Base-by-base conservation (phyloP, 2,797 vertebrate species). In the Triplophysa yarkandensis region DNA sequence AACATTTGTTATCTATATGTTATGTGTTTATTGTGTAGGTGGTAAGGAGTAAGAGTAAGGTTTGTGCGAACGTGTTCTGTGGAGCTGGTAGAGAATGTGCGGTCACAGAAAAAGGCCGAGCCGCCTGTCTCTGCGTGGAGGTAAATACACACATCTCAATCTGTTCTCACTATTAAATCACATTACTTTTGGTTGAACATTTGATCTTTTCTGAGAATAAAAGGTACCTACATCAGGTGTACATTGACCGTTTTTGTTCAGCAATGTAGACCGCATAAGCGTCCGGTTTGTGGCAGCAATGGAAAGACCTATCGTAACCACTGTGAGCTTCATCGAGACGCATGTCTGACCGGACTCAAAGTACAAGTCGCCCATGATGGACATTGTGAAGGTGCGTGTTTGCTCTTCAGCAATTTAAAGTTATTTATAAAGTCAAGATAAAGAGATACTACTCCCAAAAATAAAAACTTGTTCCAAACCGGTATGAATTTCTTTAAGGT, bases 291-390 rank as follows among this genome's bases (percentile, higher is more conserved):
- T 0, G 96, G 95, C 74, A 97, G 93, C 82, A 96, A 97, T 0
- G 82, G 90, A n/a, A 94, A 93, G 85, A 94, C 94, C 0, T 98
- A 97, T 89, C 92, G 93, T 78, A 98, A 95, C 82, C 95, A 97
- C 87, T 98, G 96, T 68, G 96, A 98, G 85, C 88, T 98, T 78
- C 96, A 98, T 84, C 91, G 95, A 44, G 94, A 98, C 0, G 94
- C 96, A 84, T 98, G 96, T 81, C 89, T 94, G 78, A 95, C 95
- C 0, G 93, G 94, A 65, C 93, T 92, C 84, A 96, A 95, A 87
- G 93, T 97, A 71, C 95, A 95, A 30, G 87, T 94, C 71, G 88
- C 92, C 68, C 93, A 95, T 0, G 88, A 93, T 27, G 95, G 92
- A 58, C 91, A 89, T 83, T 98, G 96, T 87, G 91, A 94, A 92